These are phyloP conservation scores for Notospermus geniculatus DNA, from an alignment of 1,140 invertebrate genomes.

Conservation along the genomic window DNA sequence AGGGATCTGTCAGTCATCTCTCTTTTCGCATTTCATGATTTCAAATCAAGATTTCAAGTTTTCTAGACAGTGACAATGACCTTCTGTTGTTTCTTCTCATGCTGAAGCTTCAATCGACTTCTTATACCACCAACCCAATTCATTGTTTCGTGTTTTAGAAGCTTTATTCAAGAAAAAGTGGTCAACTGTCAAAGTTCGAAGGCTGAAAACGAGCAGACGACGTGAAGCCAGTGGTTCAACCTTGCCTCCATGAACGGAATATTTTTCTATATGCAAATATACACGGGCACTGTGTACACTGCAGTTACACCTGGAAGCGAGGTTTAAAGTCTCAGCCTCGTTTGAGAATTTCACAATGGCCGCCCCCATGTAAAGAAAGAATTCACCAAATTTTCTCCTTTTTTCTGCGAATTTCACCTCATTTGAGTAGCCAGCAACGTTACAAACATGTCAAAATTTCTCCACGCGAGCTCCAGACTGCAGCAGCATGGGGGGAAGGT, in stretches of 20 bases:
- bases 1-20: too few species aligned
- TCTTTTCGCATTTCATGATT: too few species aligned
- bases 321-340: background rate
- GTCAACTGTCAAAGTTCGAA: conserved; percentile 16
- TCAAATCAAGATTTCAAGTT: too few species aligned
- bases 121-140: conserved; percentile 44
- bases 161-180: background rate
- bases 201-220: conserved; percentile 16
- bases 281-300: background rate
- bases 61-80: conserved; percentile 12
- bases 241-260: conserved; percentile 19
- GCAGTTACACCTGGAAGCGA: background rate
- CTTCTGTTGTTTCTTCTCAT: conserved; percentile 35
- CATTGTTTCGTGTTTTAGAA: conserved; percentile 23
- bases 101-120: conserved; percentile 31
- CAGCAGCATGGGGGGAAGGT: conserved; percentile 33
- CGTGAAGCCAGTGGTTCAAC: conserved; percentile 21
- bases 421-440: conserved; percentile 7
- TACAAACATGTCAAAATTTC: conserved; percentile 37
- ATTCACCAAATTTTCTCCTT: conserved; percentile 6
- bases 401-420: background rate
- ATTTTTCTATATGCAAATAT: conserved; percentile 3
- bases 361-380: background rate
- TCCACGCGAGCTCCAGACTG: conserved; percentile 27
- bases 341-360: background rate